A percentile compares a stretch with the other conserved stretches of the same genome.
Evolutionary conservation across 2,113 vertebrate species (phyloP).

Genomic region (Nansenia antarctica): DNA sequence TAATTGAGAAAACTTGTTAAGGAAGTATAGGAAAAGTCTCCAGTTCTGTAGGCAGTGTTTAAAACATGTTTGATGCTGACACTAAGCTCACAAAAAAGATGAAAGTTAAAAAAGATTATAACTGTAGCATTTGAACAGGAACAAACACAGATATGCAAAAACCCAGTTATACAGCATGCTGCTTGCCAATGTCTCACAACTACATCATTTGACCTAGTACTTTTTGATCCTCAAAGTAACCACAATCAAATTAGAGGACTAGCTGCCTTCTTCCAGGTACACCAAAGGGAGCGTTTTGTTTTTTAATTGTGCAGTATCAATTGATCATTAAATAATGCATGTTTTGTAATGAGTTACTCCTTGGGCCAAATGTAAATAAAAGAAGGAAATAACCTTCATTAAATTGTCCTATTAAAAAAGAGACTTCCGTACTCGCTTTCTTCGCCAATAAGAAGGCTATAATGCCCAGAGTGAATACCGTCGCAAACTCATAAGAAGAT

Average conservation of each 20-base stretch:
- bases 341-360: background rate
- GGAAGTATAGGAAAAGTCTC: background rate
- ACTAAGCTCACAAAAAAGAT: background rate
- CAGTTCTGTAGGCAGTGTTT: background rate
- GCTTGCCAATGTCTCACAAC: background rate
- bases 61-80: background rate
- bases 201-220: background rate
- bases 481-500: conserved; percentile 20
- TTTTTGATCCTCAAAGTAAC: background rate
- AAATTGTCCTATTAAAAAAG: background rate
- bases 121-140: background rate
- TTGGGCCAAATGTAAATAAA: background rate
- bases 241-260: background rate
- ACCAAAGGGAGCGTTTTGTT: background rate
- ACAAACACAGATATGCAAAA: background rate
- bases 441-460: background rate
- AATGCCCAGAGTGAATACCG: conserved; percentile 17
- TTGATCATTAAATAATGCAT: background rate
- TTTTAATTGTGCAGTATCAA: background rate
- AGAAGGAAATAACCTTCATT: background rate
- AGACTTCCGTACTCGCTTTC: background rate
- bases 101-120: background rate
- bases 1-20: conserved; percentile 41
- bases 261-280: background rate
- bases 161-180: background rate